Base-by-base conservation (phyloP, 2,888 invertebrate genomes). In the Noctua comes region DNA sequence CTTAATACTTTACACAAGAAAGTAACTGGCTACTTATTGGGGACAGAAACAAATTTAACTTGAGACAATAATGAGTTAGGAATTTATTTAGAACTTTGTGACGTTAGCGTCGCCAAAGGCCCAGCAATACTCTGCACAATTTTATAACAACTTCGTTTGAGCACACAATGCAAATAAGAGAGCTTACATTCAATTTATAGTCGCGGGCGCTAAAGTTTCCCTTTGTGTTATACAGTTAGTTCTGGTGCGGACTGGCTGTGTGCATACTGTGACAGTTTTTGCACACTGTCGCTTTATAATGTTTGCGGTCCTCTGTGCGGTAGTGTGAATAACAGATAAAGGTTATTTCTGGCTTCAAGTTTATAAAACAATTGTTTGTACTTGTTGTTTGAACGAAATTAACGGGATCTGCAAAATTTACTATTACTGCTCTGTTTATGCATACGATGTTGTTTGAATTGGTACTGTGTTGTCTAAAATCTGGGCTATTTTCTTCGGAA, bases 161-260 rank as follows among this genome's bases (percentile, higher is more conserved):
- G 83, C 75, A 70, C 83, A 90, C 90, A 91, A 93, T 92, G 92
- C 91, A 93, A 94, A 93, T 93, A 92, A 91, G 88, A 88, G 90
- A 91, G 92, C 91, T 93, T 91, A 92, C 93, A 93, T 93, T 94
- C 92, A 94, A 94, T 94, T 93, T 92, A 92, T 89, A 88, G 87
- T 91, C 90, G 80, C 90, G 88, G 87, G 82, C 86, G 85, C 82
- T 76, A 90, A 92, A 93, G 90, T 93, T 93, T 88, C 76, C 86
- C 90, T 91, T 92, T 93, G 92, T 92, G 54, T 64, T 73, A 88
- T 73, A 85, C 77, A 90, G 90, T 90, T 91, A 82, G 90, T 88
- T 88, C 86, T 83, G 81, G 40, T 83, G 88, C 82, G 87, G 90
- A 86, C 85, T 86, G 80, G 81, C 64, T 72, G 78, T 90, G 87